These are phyloP conservation scores for Hestina assimilis DNA, from an alignment of 1,140 invertebrate genomes.

Conservation along the genomic window DNA sequence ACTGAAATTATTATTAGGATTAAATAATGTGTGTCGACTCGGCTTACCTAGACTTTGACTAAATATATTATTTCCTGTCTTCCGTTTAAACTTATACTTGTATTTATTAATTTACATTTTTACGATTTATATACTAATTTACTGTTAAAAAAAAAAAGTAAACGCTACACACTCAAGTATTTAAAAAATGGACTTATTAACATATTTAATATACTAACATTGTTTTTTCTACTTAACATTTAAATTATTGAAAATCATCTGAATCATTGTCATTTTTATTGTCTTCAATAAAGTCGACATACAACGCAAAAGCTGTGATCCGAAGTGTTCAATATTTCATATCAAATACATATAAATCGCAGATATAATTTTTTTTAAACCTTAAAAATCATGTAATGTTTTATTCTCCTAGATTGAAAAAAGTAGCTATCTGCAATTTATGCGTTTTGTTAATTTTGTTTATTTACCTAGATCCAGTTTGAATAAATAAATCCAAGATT, in stretches of 20 bases:
- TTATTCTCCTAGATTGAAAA: too few relatives aligned
- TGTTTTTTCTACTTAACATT: too few relatives aligned
- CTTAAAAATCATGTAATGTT: too few relatives aligned
- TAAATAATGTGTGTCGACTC: slow-evolving; percentile 5
- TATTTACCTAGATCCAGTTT: slow-evolving; percentile 19
- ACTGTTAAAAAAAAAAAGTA: too few relatives aligned
- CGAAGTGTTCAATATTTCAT: slow-evolving; percentile 10
- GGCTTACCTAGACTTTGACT: too few relatives aligned
- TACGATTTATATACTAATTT: neutral
- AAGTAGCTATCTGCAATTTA: slow-evolving; percentile 1
- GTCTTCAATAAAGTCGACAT: slow-evolving; percentile 3
- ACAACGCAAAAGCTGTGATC: slow-evolving; percentile 5
- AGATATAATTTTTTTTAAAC: neutral
- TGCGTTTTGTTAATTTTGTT: slow-evolving; percentile 6
- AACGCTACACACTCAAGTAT: too few relatives aligned
- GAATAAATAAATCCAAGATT: too few relatives aligned
- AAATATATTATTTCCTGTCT: neutral
- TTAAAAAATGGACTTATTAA: too few relatives aligned
- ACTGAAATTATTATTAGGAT: slow-evolving; percentile 12
- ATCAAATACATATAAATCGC: slow-evolving; percentile 10
- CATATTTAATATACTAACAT: too few relatives aligned
- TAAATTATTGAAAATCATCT: too few relatives aligned
- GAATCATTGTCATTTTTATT: too few relatives aligned
- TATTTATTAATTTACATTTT: neutral
- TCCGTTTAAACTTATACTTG: neutral